A percentile compares a stretch with the other conserved stretches of the same genome.
phyloP scores from a whole-genome alignment of 2,113 vertebrate genomes.

The Dolichallabes microphthalmus region DNA sequence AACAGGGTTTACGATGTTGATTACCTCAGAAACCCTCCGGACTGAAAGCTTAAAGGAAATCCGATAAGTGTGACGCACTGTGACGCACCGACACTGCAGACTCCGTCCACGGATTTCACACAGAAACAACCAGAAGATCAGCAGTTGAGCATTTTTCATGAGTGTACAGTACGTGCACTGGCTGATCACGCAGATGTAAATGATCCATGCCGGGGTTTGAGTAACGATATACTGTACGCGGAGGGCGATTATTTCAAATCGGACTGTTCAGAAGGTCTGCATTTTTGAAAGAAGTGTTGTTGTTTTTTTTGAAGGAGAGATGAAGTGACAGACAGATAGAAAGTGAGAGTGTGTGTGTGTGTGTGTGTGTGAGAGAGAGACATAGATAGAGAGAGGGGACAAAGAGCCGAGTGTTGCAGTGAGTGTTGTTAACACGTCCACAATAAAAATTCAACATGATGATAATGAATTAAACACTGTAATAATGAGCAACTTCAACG shows the following conservation, averaged over 20 bases:
- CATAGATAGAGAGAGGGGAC: too few species aligned
- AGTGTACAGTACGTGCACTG: too few species aligned
- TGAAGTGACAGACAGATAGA: neutral
- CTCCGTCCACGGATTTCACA: neutral
- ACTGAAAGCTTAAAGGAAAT: neutral
- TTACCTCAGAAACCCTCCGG: neutral
- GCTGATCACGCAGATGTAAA: too few species aligned
- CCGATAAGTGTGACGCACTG: too few species aligned
- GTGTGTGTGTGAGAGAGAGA: too few species aligned
- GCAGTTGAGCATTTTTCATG: neutral
- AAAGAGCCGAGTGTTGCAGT: too few species aligned
- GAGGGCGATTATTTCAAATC: neutral
- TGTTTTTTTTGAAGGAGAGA: neutral
- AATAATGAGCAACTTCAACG: neutral
- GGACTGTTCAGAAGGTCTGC: neutral
- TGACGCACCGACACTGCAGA: neutral
- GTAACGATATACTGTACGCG: neutral
- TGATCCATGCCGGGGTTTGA: neutral
- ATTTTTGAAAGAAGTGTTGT: neutral
- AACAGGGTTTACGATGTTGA: neutral
- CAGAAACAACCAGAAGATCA: neutral
- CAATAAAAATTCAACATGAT: too few species aligned
- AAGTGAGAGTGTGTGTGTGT: neutral
- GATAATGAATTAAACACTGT: neutral
- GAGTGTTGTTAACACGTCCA: too few species aligned